Evolutionary conservation across 2,888 invertebrate species (phyloP), one percentile per base, ranked within the genome.

Genomic region (Megalurothrips usitatus): DNA sequence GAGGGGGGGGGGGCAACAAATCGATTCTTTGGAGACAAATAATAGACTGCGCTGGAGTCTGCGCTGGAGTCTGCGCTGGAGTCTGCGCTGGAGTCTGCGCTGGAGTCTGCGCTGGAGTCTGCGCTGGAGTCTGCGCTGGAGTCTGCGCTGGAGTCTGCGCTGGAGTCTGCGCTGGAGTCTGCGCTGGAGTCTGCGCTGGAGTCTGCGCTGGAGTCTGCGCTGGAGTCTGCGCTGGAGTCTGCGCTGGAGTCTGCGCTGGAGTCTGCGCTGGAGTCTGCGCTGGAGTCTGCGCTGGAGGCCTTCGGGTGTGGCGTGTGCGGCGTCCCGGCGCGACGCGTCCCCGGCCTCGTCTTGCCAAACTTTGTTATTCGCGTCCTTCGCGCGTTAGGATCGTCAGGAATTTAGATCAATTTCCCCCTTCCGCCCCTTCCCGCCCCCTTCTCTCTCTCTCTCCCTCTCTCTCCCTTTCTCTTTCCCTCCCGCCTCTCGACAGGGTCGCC

Each of bases 391-490:
- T 75, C 68, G 68, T 75, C 68, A 75, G 68, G 68, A 75, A 75
- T 75, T 75, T 75, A 75, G 68, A 75, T 75, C 68, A 75, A 75
- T 75, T 75, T 75, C 68, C 68, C 23, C 68, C 68, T 23, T 11
- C 52, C 52, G 52, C 52, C 9, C 14, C 4, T 52, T 12, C 52
- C 17, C 52, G 17, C 52, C 52, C 52, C 17, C 14, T 58, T 58
- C 17, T 19, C 58, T 2, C 14, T 58, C 58, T 58, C 58, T 14
- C 58, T 58, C 58, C 6, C n/a, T 58, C 58, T 4, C 58, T 6
- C 58, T n/a, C 52, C 10, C 19, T 52, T 9, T 17, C 12, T 19
- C 19, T 19, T 17, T 58, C 58, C 17, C 58, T 58, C 58, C 1
- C 14, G 11, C 58, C 58, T 8, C 58, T 14, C 58, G 34, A 43